These are phyloP conservation scores for Ypsolopha scabrella DNA, from an alignment of 2,888 invertebrate genomes.

Conservation along the genomic window DNA sequence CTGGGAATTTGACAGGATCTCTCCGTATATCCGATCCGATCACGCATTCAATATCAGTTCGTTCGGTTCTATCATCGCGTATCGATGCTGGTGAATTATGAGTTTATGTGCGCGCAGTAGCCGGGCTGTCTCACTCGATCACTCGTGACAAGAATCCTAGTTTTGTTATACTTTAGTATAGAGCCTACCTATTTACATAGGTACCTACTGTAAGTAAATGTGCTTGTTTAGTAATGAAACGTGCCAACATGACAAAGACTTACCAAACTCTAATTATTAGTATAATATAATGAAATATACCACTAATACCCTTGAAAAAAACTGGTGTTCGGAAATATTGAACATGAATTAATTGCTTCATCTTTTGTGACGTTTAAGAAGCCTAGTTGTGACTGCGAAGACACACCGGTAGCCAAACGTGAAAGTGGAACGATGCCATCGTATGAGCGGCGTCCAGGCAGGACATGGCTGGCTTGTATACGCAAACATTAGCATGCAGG, in stretches of 20 bases:
- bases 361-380: constrained; percentile 12
- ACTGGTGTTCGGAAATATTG: no score
- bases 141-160: constrained; percentile 33
- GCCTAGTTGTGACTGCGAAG: not conserved
- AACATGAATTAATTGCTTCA: no score
- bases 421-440: constrained; percentile 33
- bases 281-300: no score
- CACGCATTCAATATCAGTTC: no score
- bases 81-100: constrained; percentile 40
- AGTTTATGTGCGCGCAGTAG: constrained; percentile 30
- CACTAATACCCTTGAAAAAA: no score
- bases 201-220: constrained; percentile 14
- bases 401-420: constrained; percentile 6
- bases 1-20: no score
- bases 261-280: no score
- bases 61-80: constrained; percentile 27
- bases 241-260: no score
- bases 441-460: constrained; percentile 35
- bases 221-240: no score
- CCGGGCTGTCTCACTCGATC: constrained; percentile 45
- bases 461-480: constrained; percentile 28
- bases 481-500: constrained; percentile 61
- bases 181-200: constrained; percentile 16
- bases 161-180: not conserved
- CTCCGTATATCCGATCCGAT: no score